phyloP scores from a whole-genome alignment of 2,797 vertebrate species.

The Chiroxiphia lanceolata region DNA sequence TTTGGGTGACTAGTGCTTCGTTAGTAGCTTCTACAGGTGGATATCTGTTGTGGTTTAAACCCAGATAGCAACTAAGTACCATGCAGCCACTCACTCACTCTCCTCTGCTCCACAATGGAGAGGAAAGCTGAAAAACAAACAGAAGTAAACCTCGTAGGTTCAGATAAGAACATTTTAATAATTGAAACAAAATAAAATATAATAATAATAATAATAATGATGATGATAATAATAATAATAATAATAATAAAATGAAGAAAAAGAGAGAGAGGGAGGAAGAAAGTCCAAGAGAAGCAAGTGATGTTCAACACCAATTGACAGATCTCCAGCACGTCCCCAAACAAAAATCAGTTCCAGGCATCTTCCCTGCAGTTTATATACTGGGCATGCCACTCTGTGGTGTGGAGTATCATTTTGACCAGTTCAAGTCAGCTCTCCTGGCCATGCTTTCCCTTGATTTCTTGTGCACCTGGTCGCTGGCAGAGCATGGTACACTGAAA shows the following conservation, averaged over 20 bases:
- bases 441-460: not conserved
- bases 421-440: not conserved
- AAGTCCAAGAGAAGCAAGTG: not conserved
- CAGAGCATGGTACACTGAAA: not conserved
- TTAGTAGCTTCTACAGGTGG: not conserved
- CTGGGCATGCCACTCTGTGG: rapidly evolving
- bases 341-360: not conserved
- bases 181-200: not conserved
- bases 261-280: not conserved
- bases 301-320: rapidly evolving
- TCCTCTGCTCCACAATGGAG: not conserved
- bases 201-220: not conserved
- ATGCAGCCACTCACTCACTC: not conserved
- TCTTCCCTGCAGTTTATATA: not conserved
- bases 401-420: not conserved
- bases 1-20: not conserved
- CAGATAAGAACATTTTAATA: not conserved
- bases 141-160: not conserved
- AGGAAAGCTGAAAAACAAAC: not conserved
- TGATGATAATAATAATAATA: no score
- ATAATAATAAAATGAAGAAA: not conserved
- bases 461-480: not conserved
- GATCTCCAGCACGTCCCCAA: rapidly evolving
- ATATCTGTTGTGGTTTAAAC: not conserved
- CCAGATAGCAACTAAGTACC: not conserved